Percentiles rank a stretch among this genome's conserved stretches.
These are phyloP conservation scores for Poecilus cupreus DNA, from an alignment of 2,888 invertebrate species.

Conservation along the genomic window DNA sequence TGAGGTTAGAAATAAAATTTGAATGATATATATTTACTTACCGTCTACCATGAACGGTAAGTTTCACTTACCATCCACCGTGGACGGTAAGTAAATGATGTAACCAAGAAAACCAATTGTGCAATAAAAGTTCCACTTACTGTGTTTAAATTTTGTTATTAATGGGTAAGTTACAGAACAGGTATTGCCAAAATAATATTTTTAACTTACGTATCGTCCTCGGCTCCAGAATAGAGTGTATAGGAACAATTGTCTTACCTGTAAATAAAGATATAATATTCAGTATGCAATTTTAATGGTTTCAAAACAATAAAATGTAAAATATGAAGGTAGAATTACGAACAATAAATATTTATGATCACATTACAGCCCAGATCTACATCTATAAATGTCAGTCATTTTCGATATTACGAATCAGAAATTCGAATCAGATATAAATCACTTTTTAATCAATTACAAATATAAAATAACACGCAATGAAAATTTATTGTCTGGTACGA, in stretches of 20 bases:
- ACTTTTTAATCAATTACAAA: not conserved
- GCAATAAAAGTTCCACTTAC: too few relatives aligned
- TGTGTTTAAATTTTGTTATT: too few relatives aligned
- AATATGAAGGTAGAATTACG: not conserved
- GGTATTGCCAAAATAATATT: too few relatives aligned
- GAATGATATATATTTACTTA: too few relatives aligned
- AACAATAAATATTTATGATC: not conserved
- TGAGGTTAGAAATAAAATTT: too few relatives aligned
- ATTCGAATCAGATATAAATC: constrained; percentile 1
- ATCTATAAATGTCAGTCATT: not conserved
- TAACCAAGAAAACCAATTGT: too few relatives aligned
- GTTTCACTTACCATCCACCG: too few relatives aligned
- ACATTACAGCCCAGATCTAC: not conserved
- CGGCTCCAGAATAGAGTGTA: too few relatives aligned
- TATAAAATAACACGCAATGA: not conserved
- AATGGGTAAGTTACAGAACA: too few relatives aligned
- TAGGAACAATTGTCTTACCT: not conserved
- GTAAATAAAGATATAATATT: not conserved
- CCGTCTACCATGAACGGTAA: too few relatives aligned
- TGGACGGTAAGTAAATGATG: too few relatives aligned
- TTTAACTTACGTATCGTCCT: not conserved
- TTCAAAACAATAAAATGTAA: not conserved
- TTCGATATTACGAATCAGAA: not conserved
- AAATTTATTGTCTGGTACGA: constrained; percentile 2
- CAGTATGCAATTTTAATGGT: not conserved